Evolutionary conservation across 1,140 invertebrate species (phyloP), one percentile per base, ranked within the genome.

Genomic region (Tigriopus japonicus): DNA sequence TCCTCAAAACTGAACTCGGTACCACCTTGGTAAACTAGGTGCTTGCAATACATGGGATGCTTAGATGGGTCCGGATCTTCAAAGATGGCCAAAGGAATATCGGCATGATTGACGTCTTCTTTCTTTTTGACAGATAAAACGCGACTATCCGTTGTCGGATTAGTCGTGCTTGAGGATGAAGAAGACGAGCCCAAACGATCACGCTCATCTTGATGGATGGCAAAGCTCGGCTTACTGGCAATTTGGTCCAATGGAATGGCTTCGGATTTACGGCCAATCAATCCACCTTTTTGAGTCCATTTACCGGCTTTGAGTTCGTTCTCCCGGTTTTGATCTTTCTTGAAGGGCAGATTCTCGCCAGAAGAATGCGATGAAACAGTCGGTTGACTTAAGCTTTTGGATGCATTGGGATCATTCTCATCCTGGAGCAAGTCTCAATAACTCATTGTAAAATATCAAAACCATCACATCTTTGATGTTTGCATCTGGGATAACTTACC

Each of bases 1-100:
- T 79, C 77, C 67, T 79, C 78, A 67, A 79, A 73, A 24, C 70
- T 72, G 61, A 76, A 75, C 65, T 79, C 78, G 49, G 70, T 70
- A 2, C 68, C 68, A 0, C 77, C 76, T 15, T 63, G 64, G 41
- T 62, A 62, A 42, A 76, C 67, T 65, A 73, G 71, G 23, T 72
- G 67, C 65, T 75, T 77, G 62, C 68, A 71, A 65, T 76, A 77
- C 70, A 75, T 74, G 0, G 70, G 65, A 43, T 64, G 64, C 28
- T 69, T 67, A 9, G 64, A 66, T 6, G 70, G 70, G 64, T 75
- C 69, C 21, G 65, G 64, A 21, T 69, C 65, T 62, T 73, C 71
- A 60, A 71, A 71, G 5, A 68, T 53, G n/a, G 66, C 66, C 7
- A 69, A 54, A 10, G 67, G 67, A 23, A 65, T 67, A 19, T 51